Conservation (phyloP, 2,113 vertebrate genomes). For the Scatophagus argus region DNA sequence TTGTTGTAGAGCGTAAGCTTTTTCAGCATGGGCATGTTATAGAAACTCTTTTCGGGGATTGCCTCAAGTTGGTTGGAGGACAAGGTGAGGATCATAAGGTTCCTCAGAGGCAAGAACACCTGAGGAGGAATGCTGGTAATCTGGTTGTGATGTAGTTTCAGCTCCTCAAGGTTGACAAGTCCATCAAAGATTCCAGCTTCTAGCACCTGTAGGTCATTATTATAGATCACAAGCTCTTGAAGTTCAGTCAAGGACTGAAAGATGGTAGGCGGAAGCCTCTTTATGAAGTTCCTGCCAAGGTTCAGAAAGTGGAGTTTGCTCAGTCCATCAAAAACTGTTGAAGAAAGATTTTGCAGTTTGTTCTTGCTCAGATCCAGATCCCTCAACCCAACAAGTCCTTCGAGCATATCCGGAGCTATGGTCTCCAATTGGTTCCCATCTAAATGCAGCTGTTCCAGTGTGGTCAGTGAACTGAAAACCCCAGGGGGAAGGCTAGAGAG, state of each 20-base stretch:
- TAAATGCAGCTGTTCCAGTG: slow-evolving; percentile 85
- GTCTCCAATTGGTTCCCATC: slow-evolving; percentile 81
- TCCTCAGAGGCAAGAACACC: slow-evolving; percentile 84
- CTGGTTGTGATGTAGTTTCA: slow-evolving; percentile 84
- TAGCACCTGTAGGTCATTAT: slow-evolving; percentile 84
- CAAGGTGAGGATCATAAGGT: slow-evolving; percentile 80
- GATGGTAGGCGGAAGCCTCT: slow-evolving; percentile 79
- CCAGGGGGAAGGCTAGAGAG: slow-evolving; percentile 80
- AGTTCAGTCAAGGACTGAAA: slow-evolving; percentile 85
- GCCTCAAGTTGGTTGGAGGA: slow-evolving; percentile 84
- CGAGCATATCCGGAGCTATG: slow-evolving; percentile 78
- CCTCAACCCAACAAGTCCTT: slow-evolving; percentile 76
- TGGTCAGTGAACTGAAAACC: slow-evolving; percentile 80
- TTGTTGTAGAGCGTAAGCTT: slow-evolving; percentile 88
- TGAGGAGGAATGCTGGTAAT: slow-evolving; percentile 80
- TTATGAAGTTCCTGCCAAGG: slow-evolving; percentile 86
- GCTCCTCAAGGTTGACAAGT: slow-evolving; percentile 82
- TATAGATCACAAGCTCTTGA: slow-evolving; percentile 79
- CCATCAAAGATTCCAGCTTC: slow-evolving; percentile 80
- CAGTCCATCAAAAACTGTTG: slow-evolving; percentile 79
- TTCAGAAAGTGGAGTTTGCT: slow-evolving; percentile 83
- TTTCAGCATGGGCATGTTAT: slow-evolving; percentile 81
- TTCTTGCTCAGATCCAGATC: slow-evolving; percentile 86
- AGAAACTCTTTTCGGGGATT: slow-evolving; percentile 87
- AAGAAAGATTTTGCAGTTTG: slow-evolving; percentile 68